phyloP scores from a whole-genome alignment of 1,140 invertebrate genomes.

The Mycetomoellerius zeteki region DNA sequence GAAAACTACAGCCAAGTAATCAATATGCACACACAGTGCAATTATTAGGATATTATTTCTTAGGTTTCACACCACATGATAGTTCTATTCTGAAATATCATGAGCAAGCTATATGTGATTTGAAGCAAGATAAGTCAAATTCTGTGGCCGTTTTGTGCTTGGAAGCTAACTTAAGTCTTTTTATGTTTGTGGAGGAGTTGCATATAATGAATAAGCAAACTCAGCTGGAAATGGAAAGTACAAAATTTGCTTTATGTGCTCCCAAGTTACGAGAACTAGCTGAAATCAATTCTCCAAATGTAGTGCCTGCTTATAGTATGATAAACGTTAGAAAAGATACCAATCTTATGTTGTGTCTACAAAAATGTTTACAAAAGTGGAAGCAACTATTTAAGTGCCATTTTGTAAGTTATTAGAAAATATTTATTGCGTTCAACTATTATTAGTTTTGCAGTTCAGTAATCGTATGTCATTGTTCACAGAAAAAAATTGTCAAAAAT shows the following conservation, averaged over 20 bases:
- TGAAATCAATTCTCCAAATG: slow-evolving; percentile 68
- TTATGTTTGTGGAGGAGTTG: slow-evolving; percentile 74
- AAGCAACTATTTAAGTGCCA: slow-evolving; percentile 70
- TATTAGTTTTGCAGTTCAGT: background rate
- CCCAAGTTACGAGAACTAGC: slow-evolving; percentile 61
- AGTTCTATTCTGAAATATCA: slow-evolving; percentile 70
- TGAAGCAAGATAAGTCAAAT: slow-evolving; percentile 59
- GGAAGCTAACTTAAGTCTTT: slow-evolving; percentile 79
- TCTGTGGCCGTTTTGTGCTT: slow-evolving; percentile 63
- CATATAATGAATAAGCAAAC: slow-evolving; percentile 72
- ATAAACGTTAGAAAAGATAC: slow-evolving; percentile 79
- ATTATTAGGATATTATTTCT: slow-evolving; percentile 77
- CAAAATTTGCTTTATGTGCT: slow-evolving; percentile 71
- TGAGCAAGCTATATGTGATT: slow-evolving; percentile 69
- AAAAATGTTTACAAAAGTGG: slow-evolving; percentile 77
- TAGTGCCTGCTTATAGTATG: slow-evolving; percentile 80
- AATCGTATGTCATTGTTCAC: slow-evolving; percentile 45
- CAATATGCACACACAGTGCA: slow-evolving; percentile 77
- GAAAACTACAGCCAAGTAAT: slow-evolving; percentile 64
- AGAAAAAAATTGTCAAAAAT: slow-evolving; percentile 67
- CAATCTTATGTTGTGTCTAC: slow-evolving; percentile 70
- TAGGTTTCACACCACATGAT: slow-evolving; percentile 58
- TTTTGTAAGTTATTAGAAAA: slow-evolving; percentile 71
- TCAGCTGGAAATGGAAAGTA: slow-evolving; percentile 75
- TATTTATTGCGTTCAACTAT: background rate